Evolutionary conservation across 2,113 vertebrate species (phyloP), one percentile per base, ranked within the genome.

Genomic region (Toxotes chatareus): DNA sequence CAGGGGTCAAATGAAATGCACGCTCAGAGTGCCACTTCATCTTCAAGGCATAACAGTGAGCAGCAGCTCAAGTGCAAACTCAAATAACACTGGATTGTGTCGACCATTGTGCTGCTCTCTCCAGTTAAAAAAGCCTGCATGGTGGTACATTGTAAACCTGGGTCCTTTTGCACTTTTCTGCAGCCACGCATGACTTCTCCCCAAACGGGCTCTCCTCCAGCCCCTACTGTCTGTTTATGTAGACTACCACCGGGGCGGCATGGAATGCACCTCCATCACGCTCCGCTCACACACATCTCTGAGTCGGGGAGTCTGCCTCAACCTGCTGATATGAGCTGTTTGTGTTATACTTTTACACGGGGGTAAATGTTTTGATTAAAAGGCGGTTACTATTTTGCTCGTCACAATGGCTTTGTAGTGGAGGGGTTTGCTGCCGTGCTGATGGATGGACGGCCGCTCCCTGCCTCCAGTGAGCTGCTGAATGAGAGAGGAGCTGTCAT

Each of bases 311-410:
- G 71, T 94, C 75, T 91, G 93, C 86, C 88, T 88, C 84, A 76
- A 92, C 93, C 87, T 94, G 94, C 89, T 89, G 79, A 90, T 86
- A 72, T 36, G 75, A 90, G 76, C 76, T 91, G 86, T 89, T 87
- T 82, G 90, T 89, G 82, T 94, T 93, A 85, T 80, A 84, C 70
- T 84, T 76, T 83, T 77, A 84, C 84, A 67, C 59, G 14, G 77
- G 86, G 80, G 85, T 89, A 91, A 92, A 94, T 94, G 93, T 94
- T 95, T 93, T 94, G 91, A 94, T 94, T 92, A 88, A 93, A 91
- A 91, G 88, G 79, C 77, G 31, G 92, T 94, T 93, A 94, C 93
- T 95, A 89, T 94, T 94, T 93, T 93, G 86, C 89, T 87, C 87
- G 92, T 93, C 93, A 92, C 87, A 89, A 86, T 89, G 80, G 86